Conservation (phyloP, 2,113 vertebrate species). For the Catharus minimus region DNA sequence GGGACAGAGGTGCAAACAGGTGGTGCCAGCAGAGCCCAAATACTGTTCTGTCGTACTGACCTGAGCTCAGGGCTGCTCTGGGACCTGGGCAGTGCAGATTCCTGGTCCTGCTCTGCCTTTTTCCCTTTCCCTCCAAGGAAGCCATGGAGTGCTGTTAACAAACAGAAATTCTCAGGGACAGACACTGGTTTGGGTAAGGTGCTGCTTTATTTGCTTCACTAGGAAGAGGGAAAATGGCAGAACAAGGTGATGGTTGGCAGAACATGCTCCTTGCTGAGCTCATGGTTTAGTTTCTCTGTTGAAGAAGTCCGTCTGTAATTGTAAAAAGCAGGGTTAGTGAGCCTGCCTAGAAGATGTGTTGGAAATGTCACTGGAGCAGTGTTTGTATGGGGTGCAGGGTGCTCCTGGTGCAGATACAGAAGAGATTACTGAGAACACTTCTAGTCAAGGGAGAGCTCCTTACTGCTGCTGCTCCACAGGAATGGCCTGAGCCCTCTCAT, state of each 20-base stretch:
- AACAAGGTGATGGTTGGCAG: neutral
- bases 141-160: neutral
- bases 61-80: neutral
- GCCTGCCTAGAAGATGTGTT: neutral
- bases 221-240: neutral
- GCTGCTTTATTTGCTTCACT: neutral
- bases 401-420: neutral
- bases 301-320: neutral
- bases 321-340: neutral
- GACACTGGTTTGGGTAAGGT: neutral
- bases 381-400: neutral
- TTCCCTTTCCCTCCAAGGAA: neutral
- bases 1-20: neutral
- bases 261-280: neutral
- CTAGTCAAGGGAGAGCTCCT: neutral
- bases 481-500: neutral
- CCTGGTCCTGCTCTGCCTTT: neutral
- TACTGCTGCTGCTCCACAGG: neutral
- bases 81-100: neutral
- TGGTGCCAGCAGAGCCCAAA: neutral
- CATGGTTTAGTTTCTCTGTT: neutral
- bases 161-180: neutral
- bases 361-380: neutral
- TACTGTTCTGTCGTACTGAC: neutral
- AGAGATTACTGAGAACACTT: neutral